Percentiles rank a stretch among this genome's conserved stretches.
Evolutionary conservation across 2,113 vertebrate genomes (phyloP).

Genomic region (Carlito syrichta): DNA sequence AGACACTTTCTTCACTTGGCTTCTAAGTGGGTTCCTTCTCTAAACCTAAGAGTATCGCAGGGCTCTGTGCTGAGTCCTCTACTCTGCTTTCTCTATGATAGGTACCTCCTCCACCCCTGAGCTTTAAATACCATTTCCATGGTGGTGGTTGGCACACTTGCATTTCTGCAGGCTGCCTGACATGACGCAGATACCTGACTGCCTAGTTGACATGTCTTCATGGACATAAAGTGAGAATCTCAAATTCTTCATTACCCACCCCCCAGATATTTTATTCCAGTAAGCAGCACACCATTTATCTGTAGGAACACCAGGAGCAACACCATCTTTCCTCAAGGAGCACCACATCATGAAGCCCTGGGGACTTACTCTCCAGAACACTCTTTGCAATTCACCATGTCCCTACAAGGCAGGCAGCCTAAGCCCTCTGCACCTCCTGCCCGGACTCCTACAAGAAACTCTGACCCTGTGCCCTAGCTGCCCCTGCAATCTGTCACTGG

Average conservation of each 20-base stretch:
- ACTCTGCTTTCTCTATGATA: not conserved
- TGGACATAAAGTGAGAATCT: not conserved
- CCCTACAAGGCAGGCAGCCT: not conserved
- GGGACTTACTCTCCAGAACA: not conserved
- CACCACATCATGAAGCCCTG: not conserved
- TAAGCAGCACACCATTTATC: not conserved
- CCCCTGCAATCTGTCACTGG: not conserved
- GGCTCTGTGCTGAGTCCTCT: not conserved
- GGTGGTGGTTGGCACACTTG: not conserved
- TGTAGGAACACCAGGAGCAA: not conserved
- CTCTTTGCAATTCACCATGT: not conserved
- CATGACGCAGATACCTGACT: not conserved
- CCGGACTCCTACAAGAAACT: rapidly evolving
- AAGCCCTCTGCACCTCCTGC: rapidly evolving
- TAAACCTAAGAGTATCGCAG: no score
- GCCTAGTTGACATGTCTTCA: not conserved
- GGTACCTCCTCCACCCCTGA: not conserved
- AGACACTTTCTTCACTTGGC: not conserved
- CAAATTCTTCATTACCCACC: not conserved
- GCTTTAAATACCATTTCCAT: not conserved
- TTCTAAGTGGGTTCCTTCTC: not conserved
- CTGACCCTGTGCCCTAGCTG: not conserved
- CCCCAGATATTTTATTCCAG: not conserved
- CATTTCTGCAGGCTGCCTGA: not conserved
- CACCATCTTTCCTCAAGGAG: not conserved